Conservation (phyloP, 2,113 vertebrate species). For the Naja naja region DNA sequence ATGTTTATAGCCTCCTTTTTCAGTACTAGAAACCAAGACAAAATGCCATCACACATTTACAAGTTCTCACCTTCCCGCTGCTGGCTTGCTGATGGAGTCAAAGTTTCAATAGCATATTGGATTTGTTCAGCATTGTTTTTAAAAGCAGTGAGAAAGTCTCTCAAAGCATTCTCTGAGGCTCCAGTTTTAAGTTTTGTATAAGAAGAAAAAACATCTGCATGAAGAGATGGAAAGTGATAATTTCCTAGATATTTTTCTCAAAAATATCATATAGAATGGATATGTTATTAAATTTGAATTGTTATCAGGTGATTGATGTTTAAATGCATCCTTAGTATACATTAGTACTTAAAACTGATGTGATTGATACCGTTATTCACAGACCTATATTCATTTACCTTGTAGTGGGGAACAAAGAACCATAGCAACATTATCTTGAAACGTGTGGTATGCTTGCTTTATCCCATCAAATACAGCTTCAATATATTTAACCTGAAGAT, state of each 20-base stretch:
- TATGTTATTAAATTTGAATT: neutral
- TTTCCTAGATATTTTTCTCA: neutral
- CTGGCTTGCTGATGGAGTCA: slow-evolving; percentile 50
- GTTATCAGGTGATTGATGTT: neutral
- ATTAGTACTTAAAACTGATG: neutral
- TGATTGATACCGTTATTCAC: neutral
- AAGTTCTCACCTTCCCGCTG: slow-evolving; percentile 42
- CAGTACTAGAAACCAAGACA: neutral
- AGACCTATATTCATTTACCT: slow-evolving; percentile 39
- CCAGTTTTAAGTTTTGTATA: slow-evolving; percentile 53
- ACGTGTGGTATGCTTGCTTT: slow-evolving; percentile 58
- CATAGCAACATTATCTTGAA: slow-evolving; percentile 59
- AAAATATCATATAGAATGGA: neutral
- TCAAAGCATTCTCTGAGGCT: slow-evolving; percentile 48
- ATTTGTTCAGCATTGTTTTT: slow-evolving; percentile 59
- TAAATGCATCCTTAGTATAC: neutral
- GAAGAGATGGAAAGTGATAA: neutral
- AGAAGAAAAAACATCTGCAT: slow-evolving; percentile 57
- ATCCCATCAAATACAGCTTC: slow-evolving; percentile 55
- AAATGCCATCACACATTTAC: slow-evolving; percentile 3
- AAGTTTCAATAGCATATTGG: slow-evolving; percentile 55
- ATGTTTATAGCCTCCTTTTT: neutral
- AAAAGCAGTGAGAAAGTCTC: slow-evolving; percentile 57
- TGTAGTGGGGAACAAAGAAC: slow-evolving; percentile 55
- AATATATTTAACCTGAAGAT: slow-evolving; percentile 51